Conservation (phyloP, 2,797 vertebrate genomes). For the Acipenser oxyrinchus region DNA sequence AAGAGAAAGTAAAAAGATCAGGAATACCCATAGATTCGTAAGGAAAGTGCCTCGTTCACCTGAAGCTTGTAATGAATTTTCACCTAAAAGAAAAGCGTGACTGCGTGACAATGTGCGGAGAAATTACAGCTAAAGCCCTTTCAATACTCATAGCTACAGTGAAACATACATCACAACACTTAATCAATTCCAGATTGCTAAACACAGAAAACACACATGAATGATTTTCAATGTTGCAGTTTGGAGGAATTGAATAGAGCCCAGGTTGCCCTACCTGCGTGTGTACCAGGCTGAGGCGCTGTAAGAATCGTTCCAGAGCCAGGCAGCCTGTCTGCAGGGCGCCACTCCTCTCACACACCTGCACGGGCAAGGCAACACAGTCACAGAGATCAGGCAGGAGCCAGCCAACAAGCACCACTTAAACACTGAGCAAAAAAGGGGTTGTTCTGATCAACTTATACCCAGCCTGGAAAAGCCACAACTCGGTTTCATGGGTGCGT, state of each 20-base stretch:
- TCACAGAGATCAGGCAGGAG: neutral
- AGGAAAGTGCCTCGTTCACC: slow-evolving; percentile 22
- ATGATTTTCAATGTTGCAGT: too few species aligned
- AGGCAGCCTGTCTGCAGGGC: slow-evolving; percentile 21
- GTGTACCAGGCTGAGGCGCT: slow-evolving; percentile 41
- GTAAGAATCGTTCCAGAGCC: slow-evolving; percentile 38
- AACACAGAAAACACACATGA: too few species aligned
- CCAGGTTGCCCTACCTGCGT: slow-evolving; percentile 34
- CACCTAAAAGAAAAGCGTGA: slow-evolving; percentile 33
- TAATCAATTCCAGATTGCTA: too few species aligned
- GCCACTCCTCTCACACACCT: slow-evolving; percentile 34
- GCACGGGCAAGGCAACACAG: slow-evolving; percentile 3
- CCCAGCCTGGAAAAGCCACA: too few species aligned
- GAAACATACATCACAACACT: too few species aligned
- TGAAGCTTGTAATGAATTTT: slow-evolving; percentile 40
- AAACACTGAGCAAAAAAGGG: too few species aligned
- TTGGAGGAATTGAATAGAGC: too few species aligned
- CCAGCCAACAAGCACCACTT: neutral
- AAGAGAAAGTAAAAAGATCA: neutral
- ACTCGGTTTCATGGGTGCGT: too few species aligned
- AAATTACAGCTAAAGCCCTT: neutral
- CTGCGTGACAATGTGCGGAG: too few species aligned
- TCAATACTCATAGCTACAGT: too few species aligned
- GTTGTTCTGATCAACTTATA: too few species aligned
- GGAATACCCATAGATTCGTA: slow-evolving; percentile 39